A percentile compares a stretch with the other conserved stretches of the same genome.
phyloP scores from a whole-genome alignment of 1,140 invertebrate genomes.

The Drosophila suzukii region DNA sequence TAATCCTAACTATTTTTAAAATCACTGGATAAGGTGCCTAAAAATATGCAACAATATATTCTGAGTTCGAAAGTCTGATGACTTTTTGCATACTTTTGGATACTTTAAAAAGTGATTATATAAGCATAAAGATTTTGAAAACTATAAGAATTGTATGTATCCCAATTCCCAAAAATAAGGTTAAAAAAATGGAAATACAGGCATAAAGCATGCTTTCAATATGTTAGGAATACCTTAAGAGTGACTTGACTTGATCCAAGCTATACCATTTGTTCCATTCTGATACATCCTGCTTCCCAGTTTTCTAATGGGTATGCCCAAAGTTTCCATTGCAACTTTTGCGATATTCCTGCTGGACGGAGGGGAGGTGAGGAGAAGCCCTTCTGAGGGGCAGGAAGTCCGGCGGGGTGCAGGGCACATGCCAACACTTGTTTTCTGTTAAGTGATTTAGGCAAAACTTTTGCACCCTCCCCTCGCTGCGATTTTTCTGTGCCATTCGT shows the following conservation, averaged over 20 bases:
- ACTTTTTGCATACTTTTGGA: background rate
- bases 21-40: background rate
- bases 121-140: too few species aligned
- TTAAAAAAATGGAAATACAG: too few species aligned
- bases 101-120: too few species aligned
- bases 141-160: too few species aligned
- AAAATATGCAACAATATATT: background rate
- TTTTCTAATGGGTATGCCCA: conserved; percentile 39
- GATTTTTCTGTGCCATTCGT: conserved; percentile 37
- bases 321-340: conserved; percentile 73
- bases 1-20: too few species aligned
- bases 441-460: conserved; percentile 83
- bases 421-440: conserved; percentile 83
- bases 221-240: background rate
- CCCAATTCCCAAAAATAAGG: too few species aligned
- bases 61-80: too few species aligned
- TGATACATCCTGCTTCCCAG: background rate
- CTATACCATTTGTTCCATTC: background rate
- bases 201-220: too few species aligned
- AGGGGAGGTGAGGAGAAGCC: background rate
- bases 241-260: background rate
- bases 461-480: conserved; percentile 31
- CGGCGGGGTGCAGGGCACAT: conserved; percentile 57
- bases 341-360: conserved; percentile 46
- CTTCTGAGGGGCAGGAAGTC: conserved; percentile 25